Evolutionary conservation across 2,888 invertebrate genomes (phyloP).

Genomic region (Drosophila hamatofila): DNA sequence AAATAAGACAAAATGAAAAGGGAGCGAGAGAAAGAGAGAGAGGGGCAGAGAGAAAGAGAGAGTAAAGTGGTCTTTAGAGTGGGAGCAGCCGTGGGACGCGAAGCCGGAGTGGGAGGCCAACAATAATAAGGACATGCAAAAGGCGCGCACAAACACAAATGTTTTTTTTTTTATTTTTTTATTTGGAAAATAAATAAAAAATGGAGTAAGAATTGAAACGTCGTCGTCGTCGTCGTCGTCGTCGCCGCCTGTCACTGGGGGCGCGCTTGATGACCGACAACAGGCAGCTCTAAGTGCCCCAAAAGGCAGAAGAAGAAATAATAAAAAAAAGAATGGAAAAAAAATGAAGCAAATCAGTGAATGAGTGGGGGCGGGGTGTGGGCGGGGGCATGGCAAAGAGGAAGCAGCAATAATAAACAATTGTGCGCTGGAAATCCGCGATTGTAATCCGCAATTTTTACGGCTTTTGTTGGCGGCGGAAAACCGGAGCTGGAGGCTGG

Average conservation of each 20-base stretch:
- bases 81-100: slow-evolving; percentile 18
- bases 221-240: slow-evolving; percentile 46
- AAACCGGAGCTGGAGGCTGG: slow-evolving; percentile 5
- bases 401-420: slow-evolving; percentile 75
- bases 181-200: slow-evolving; percentile 14
- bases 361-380: background rate
- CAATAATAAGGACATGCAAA: slow-evolving; percentile 47
- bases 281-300: slow-evolving; percentile 35
- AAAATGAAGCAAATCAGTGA: slow-evolving; percentile 4
- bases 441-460: slow-evolving; percentile 84
- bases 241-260: slow-evolving; percentile 52
- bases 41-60: slow-evolving; percentile 10
- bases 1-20: slow-evolving; percentile 54
- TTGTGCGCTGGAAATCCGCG: slow-evolving; percentile 83
- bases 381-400: slow-evolving; percentile 7
- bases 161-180: slow-evolving; percentile 38
- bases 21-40: slow-evolving; percentile 16
- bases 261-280: slow-evolving; percentile 16
- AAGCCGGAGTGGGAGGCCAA: background rate
- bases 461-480: slow-evolving; percentile 75
- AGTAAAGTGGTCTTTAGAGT: slow-evolving; percentile 17
- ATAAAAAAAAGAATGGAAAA: slow-evolving; percentile 1
- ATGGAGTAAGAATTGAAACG: slow-evolving; percentile 61
- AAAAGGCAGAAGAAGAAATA: slow-evolving; percentile 47
- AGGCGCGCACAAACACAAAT: slow-evolving; percentile 57